These are phyloP conservation scores for Pogonognathellus flavescens DNA, from an alignment of 1,140 invertebrate species.

Conservation along the genomic window DNA sequence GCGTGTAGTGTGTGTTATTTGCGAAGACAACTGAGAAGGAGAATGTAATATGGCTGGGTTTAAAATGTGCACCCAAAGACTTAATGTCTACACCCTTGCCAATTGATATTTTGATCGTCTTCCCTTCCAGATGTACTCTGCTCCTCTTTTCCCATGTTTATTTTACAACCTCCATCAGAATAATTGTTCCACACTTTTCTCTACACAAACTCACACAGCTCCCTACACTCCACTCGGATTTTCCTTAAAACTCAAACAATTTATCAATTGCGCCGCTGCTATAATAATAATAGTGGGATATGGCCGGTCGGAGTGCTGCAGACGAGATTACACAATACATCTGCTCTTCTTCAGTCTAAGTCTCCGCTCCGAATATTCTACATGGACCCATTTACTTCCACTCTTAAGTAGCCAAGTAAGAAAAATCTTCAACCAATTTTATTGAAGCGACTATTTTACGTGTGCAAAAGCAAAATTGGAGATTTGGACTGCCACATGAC, in stretches of 20 bases:
- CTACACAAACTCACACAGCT: neutral
- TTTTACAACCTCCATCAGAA: slow-evolving; percentile 23
- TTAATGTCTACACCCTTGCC: slow-evolving; percentile 6
- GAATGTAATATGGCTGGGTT: neutral
- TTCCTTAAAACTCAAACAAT: neutral
- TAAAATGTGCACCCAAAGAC: slow-evolving; percentile 23
- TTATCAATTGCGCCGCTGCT: neutral
- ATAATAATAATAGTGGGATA: no score
- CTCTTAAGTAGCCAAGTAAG: no score
- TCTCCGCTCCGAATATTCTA: no score
- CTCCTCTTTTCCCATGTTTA: neutral
- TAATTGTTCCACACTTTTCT: neutral
- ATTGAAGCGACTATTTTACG: no score
- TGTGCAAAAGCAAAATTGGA: no score
- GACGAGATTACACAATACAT: no score
- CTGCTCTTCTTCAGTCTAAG: no score
- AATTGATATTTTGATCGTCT: slow-evolving; percentile 1
- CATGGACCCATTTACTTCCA: no score
- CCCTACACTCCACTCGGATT: neutral
- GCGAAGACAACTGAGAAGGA: no score
- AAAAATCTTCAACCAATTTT: no score
- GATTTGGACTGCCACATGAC: no score
- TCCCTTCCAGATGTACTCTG: neutral
- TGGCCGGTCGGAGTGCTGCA: no score
- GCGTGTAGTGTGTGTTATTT: neutral